These are phyloP conservation scores for Drosophila quadrilineata DNA, from an alignment of 1,140 invertebrate genomes.

Conservation along the genomic window DNA sequence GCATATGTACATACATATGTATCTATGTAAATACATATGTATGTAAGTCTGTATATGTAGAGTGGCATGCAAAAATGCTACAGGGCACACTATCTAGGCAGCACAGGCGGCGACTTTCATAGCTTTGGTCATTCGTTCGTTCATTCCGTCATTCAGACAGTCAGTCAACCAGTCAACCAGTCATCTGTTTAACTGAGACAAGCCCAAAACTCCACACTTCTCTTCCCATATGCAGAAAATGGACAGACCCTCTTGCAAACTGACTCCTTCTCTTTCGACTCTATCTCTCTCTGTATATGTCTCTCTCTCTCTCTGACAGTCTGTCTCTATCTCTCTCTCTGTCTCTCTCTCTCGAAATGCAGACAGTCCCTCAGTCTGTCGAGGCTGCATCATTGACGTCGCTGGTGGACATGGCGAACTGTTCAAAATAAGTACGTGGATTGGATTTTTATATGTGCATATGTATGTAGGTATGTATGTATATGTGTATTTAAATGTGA, in stretches of 20 bases:
- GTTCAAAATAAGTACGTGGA: conserved; percentile 73
- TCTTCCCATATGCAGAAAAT: too few relatives aligned
- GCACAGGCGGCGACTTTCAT: conserved; percentile 58
- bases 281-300: too few relatives aligned
- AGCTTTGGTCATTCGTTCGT: conserved; percentile 45
- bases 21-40: background rate
- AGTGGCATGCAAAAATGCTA: conserved; percentile 54
- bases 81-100: conserved; percentile 68
- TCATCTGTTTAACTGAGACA: too few relatives aligned
- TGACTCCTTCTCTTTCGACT: too few relatives aligned
- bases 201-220: too few relatives aligned
- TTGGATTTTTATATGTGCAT: conserved; percentile 2
- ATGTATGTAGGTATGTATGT: conserved; percentile 16
- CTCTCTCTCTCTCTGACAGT: background rate
- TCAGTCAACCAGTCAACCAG: background rate
- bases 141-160: conserved; percentile 31
- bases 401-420: conserved; percentile 64
- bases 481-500: conserved; percentile 68
- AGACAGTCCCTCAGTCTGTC: conserved; percentile 41
- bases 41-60: too few relatives aligned
- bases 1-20: conserved; percentile 2
- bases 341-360: conserved; percentile 2
- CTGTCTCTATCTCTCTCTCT: background rate
- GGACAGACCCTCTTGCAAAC: too few relatives aligned
- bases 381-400: conserved; percentile 67